phyloP scores from a whole-genome alignment of 1,140 invertebrate species.

The Oscheius sp. region DNA sequence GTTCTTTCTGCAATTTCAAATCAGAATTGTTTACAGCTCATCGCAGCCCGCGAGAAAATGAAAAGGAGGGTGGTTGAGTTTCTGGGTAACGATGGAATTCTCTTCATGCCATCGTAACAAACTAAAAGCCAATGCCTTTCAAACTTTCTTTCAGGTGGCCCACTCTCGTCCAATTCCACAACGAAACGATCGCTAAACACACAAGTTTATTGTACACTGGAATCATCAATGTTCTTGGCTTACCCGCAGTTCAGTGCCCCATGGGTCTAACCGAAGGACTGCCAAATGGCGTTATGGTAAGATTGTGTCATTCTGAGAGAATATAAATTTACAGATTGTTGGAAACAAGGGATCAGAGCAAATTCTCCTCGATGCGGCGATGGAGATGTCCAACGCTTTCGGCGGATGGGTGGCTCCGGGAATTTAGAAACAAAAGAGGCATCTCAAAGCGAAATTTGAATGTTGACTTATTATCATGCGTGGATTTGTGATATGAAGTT shows the following conservation, averaged over 20 bases:
- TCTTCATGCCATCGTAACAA: conserved; percentile 65
- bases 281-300: conserved; percentile 65
- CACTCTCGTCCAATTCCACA: conserved; percentile 63
- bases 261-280: conserved; percentile 62
- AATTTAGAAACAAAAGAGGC: no score
- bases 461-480: no score
- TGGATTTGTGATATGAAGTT: no score
- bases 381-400: conserved; percentile 74
- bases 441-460: no score
- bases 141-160: no score
- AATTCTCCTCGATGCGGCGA: conserved; percentile 76
- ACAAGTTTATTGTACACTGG: conserved; percentile 64
- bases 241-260: conserved; percentile 63
- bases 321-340: conserved; percentile 61
- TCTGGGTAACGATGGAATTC: conserved; percentile 65
- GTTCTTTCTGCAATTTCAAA: background rate
- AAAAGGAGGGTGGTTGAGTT: conserved; percentile 63
- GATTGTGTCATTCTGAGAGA: background rate
- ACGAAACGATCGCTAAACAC: conserved; percentile 61
- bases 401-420: conserved; percentile 70
- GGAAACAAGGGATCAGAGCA: conserved; percentile 75
- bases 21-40: conserved; percentile 1
- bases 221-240: conserved; percentile 63
- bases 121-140: no score
- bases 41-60: background rate